Percentiles rank a stretch among this genome's conserved stretches.
Conservation (phyloP, 2,113 vertebrate genomes). For the Amblyopsis rosae region DNA sequence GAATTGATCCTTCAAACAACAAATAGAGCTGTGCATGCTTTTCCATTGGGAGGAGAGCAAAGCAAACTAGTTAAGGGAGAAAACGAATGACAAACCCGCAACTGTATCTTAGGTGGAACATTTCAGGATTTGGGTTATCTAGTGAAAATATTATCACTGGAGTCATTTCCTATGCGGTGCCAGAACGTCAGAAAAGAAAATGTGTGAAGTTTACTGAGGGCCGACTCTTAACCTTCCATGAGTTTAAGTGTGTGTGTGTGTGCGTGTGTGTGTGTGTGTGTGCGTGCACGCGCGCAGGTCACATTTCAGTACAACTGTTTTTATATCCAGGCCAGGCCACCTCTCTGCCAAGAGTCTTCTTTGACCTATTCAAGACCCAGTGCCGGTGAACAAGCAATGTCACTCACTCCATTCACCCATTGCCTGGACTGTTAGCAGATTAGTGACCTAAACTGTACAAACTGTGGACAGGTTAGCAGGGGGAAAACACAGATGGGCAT, state of each 20-base stretch:
- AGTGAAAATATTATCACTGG: constrained; percentile 87
- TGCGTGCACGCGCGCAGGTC: constrained; percentile 67
- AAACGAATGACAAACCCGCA: constrained; percentile 77
- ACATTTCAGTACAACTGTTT: constrained; percentile 77
- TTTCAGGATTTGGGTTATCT: constrained; percentile 79
- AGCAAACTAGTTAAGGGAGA: constrained; percentile 46
- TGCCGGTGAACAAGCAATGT: constrained; percentile 38
- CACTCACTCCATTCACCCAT: constrained; percentile 35
- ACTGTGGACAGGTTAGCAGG: neutral
- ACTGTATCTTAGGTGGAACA: constrained; percentile 77
- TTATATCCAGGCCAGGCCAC: constrained; percentile 70
- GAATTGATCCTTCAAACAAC: constrained; percentile 70
- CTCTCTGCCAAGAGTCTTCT: constrained; percentile 61
- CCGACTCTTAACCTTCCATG: constrained; percentile 55
- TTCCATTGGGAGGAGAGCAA: constrained; percentile 59
- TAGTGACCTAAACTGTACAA: constrained; percentile 1
- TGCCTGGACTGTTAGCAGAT: constrained; percentile 8
- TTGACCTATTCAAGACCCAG: constrained; percentile 48
- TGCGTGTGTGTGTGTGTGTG: constrained; percentile 45
- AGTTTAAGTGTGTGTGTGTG: constrained; percentile 55
- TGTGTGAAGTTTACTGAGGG: constrained; percentile 80
- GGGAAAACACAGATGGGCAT: neutral
- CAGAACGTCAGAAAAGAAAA: constrained; percentile 78
- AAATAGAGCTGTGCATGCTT: constrained; percentile 62
- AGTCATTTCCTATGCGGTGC: constrained; percentile 85